Percentiles rank a stretch among this genome's conserved stretches.
phyloP scores from a whole-genome alignment of 2,888 invertebrate genomes.

The Ryuthela nishihirai region DNA sequence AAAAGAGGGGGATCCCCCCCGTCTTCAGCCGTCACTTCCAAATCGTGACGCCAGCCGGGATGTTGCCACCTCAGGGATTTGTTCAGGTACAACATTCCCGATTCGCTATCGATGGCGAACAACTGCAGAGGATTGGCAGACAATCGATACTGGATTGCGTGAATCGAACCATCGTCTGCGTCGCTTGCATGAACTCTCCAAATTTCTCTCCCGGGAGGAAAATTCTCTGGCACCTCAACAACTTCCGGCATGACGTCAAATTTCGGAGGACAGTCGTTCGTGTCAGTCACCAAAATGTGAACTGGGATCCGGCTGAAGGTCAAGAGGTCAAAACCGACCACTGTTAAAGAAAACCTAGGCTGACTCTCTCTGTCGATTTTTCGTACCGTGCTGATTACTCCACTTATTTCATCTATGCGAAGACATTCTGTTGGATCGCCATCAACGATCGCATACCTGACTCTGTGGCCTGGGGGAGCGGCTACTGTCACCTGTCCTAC shows the following conservation, averaged over 20 bases:
- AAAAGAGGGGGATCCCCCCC: conserved; percentile 58
- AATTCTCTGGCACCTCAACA: neutral
- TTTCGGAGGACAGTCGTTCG: conserved; percentile 85
- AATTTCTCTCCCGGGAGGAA: neutral
- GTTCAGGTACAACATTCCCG: conserved; percentile 78
- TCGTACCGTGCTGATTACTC: neutral
- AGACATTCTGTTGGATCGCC: neutral
- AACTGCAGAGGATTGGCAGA: conserved; percentile 48
- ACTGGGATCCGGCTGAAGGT: conserved; percentile 57
- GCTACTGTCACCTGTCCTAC: neutral
- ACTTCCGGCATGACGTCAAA: conserved; percentile 53
- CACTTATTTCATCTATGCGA: neutral
- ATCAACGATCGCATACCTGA: neutral
- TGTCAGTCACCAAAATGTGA: conserved; percentile 74
- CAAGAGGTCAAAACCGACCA: neutral
- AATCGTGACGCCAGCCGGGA: conserved; percentile 83
- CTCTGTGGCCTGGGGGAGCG: neutral
- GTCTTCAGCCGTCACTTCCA: conserved; percentile 78
- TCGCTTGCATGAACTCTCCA: conserved; percentile 66
- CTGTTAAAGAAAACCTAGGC: neutral
- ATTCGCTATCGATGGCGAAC: conserved; percentile 74
- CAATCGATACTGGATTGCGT: conserved; percentile 73
- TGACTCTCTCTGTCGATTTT: neutral
- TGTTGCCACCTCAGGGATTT: conserved; percentile 80
- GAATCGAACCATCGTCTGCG: conserved; percentile 75